A percentile compares a stretch with the other conserved stretches of the same genome.
phyloP scores from a whole-genome alignment of 1,140 invertebrate genomes.

The Homalodisca vitripennis region DNA sequence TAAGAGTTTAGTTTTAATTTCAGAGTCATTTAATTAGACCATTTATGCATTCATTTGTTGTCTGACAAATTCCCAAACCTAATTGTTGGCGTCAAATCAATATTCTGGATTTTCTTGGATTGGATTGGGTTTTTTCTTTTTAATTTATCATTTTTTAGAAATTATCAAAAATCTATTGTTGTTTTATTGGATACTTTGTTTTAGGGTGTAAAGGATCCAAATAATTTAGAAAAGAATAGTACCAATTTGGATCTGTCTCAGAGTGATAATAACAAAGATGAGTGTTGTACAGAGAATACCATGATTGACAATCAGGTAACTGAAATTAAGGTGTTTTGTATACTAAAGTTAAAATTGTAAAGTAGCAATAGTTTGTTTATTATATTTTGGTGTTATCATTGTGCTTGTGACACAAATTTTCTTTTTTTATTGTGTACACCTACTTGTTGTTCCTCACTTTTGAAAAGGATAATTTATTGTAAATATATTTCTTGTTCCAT shows the following conservation, averaged over 20 bases:
- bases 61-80: too few relatives aligned
- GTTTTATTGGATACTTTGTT: background rate
- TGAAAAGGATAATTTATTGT: too few relatives aligned
- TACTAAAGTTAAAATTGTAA: too few relatives aligned
- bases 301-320: slow-evolving; percentile 12
- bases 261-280: background rate
- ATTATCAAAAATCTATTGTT: background rate
- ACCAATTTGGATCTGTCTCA: background rate
- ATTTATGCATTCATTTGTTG: too few relatives aligned
- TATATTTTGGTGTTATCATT: background rate
- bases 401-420: background rate
- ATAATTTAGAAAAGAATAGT: background rate
- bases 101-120: too few relatives aligned
- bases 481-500: too few relatives aligned
- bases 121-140: too few relatives aligned
- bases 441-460: too few relatives aligned
- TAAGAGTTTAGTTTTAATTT: too few relatives aligned
- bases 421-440: background rate
- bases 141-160: background rate
- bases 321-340: too few relatives aligned
- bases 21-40: too few relatives aligned
- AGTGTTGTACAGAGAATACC: background rate
- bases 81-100: too few relatives aligned
- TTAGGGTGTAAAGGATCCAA: background rate
- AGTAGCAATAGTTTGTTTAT: background rate